phyloP scores from a whole-genome alignment of 1,140 invertebrate species.

The Palaemon carinicauda region DNA sequence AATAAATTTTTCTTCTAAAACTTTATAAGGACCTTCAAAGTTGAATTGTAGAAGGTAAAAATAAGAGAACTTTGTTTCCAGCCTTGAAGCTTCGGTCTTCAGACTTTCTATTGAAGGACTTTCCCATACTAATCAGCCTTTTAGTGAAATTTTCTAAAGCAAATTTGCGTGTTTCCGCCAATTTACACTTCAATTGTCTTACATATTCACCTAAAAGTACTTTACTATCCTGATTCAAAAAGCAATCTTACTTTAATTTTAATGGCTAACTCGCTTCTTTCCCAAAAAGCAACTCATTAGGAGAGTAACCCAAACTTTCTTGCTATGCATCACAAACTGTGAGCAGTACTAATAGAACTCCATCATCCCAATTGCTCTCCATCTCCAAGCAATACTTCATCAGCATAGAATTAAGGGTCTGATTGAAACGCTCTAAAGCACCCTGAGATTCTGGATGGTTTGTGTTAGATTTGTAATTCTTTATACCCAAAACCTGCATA shows the following conservation, averaged over 20 bases:
- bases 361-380: conserved; percentile 5
- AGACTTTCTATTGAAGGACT: too few relatives aligned
- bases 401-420: not conserved
- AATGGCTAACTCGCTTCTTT: conserved; percentile 26
- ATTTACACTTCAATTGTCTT: not conserved
- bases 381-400: conserved; percentile 13
- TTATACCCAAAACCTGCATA: too few relatives aligned
- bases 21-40: too few relatives aligned
- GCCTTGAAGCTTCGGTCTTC: too few relatives aligned
- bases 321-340: not conserved
- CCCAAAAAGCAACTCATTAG: conserved; percentile 10
- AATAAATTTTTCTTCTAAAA: too few relatives aligned
- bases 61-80: too few relatives aligned
- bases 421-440: not conserved
- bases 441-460: not conserved
- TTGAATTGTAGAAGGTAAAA: too few relatives aligned
- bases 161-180: too few relatives aligned
- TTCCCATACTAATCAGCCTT: too few relatives aligned
- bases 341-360: too few relatives aligned
- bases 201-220: too few relatives aligned
- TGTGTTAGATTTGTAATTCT: not conserved
- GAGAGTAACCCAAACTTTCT: conserved; percentile 4
- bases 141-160: too few relatives aligned
- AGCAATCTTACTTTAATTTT: not conserved
- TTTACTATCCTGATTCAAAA: not conserved